These are phyloP conservation scores for Enteromius radiatus DNA, from an alignment of 2,797 vertebrate species.

Conservation along the genomic window DNA sequence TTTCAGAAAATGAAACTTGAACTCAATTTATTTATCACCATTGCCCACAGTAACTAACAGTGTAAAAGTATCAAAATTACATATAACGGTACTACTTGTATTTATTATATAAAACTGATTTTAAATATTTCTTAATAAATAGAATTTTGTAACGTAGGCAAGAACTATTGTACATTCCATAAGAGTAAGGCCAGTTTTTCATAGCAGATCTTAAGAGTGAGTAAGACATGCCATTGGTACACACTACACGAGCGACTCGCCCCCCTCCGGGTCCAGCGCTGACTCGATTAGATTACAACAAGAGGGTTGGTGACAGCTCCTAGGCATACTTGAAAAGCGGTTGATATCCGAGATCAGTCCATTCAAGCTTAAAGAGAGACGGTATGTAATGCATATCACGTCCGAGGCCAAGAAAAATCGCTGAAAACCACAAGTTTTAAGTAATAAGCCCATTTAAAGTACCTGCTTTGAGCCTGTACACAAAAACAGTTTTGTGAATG, in stretches of 20 bases:
- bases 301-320: slow-evolving; percentile 78
- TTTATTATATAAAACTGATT: too few relatives aligned
- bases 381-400: slow-evolving; percentile 71
- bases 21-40: not conserved
- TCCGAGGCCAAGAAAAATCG: slow-evolving; percentile 60
- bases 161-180: not conserved
- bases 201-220: slow-evolving; percentile 40
- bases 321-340: slow-evolving; percentile 74
- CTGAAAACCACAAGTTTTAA: slow-evolving; percentile 45
- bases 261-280: slow-evolving; percentile 60
- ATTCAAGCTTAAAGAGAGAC: slow-evolving; percentile 72
- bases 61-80: too few relatives aligned
- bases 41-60: too few relatives aligned
- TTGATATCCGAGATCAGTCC: slow-evolving; percentile 77
- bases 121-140: not conserved
- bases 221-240: slow-evolving; percentile 55
- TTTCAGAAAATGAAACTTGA: not conserved
- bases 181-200: slow-evolving; percentile 19
- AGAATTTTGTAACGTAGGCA: not conserved
- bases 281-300: slow-evolving; percentile 81
- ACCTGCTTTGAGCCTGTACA: slow-evolving; percentile 11
- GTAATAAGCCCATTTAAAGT: slow-evolving; percentile 13
- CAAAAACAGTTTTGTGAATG: not conserved
- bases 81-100: too few relatives aligned
- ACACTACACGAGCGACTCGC: slow-evolving; percentile 46